Conservation (phyloP, 2,113 vertebrate species). For the Noctilio leporinus region DNA sequence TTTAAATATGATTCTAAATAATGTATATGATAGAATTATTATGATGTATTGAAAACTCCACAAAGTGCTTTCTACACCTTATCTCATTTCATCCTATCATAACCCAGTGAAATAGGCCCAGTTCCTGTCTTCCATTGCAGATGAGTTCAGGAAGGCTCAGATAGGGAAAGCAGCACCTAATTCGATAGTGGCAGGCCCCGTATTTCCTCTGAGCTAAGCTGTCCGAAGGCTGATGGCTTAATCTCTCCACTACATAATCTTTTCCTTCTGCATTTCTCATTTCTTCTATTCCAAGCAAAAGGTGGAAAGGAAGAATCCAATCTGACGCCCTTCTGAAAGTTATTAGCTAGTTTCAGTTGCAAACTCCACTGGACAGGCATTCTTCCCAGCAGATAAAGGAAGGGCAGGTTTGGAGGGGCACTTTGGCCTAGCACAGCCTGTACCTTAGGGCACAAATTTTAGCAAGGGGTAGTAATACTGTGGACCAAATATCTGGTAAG, state of each 20-base stretch:
- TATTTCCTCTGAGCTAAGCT: background rate
- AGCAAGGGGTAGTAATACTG: background rate
- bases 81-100: background rate
- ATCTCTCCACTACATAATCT: background rate
- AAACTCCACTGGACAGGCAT: background rate
- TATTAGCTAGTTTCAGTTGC: background rate
- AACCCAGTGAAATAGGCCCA: background rate
- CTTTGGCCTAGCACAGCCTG: background rate
- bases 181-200: background rate
- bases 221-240: background rate
- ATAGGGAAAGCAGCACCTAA: background rate
- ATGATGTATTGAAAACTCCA: background rate
- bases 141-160: background rate
- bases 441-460: background rate
- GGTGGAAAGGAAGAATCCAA: background rate
- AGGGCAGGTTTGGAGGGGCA: background rate
- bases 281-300: background rate
- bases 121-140: background rate
- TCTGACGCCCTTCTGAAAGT: background rate
- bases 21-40: background rate
- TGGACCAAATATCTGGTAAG: background rate
- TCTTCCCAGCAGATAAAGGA: background rate
- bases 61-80: background rate
- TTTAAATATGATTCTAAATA: constrained; percentile 17
- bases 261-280: background rate